Conservation (phyloP, 2,113 vertebrate species). For the Oophaga pumilio region DNA sequence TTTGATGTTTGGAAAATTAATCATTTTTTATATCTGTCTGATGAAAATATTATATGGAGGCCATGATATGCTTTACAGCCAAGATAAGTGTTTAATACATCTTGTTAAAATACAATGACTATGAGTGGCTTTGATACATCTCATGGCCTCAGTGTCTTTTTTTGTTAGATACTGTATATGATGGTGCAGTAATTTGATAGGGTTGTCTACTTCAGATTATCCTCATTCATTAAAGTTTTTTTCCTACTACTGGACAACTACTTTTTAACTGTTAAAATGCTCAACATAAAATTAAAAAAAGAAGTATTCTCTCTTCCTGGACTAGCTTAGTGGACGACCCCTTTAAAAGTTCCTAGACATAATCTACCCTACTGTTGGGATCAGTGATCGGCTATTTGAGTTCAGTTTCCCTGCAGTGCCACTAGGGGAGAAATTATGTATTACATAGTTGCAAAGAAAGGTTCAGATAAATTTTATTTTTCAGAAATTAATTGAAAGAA, state of each 20-base stretch:
- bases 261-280: no score
- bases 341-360: neutral
- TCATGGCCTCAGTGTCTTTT: neutral
- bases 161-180: neutral
- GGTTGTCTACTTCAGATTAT: no score
- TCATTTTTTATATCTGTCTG: constrained; percentile 17
- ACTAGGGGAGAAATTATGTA: neutral
- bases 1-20: constrained; percentile 45
- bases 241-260: no score
- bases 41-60: neutral
- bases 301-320: no score
- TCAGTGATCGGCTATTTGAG: neutral
- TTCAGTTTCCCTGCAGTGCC: neutral
- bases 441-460: no score
- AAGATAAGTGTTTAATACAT: neutral
- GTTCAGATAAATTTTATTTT: no score
- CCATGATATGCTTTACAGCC: constrained; percentile 58
- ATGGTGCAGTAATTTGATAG: neutral
- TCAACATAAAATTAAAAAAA: no score
- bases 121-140: neutral
- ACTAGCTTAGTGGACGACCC: no score
- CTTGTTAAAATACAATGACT: neutral
- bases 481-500: no score
- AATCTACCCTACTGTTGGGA: neutral
- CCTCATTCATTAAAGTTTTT: no score